Percentiles rank a stretch among this genome's conserved stretches.
These are phyloP conservation scores for Diuraphis noxia DNA, from an alignment of 1,140 invertebrate species.

Conservation along the genomic window DNA sequence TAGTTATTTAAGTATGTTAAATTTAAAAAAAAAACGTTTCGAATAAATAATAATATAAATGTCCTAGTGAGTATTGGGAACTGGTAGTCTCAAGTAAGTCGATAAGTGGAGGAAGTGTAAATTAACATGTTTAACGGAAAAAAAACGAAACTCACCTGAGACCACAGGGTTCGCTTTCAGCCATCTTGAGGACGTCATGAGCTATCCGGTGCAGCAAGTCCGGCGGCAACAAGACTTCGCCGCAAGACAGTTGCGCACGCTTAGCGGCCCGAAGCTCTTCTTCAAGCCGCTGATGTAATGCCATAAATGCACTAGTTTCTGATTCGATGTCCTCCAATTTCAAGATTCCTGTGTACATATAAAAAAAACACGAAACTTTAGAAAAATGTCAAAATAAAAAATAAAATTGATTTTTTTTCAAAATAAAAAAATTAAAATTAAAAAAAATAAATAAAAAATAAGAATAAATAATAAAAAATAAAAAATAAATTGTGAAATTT, in stretches of 20 bases:
- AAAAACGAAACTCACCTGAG: conserved; percentile 62
- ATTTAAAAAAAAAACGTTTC: conserved; percentile 11
- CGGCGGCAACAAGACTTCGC: conserved; percentile 78
- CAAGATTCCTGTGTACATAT: conserved; percentile 54
- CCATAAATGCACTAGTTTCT: conserved; percentile 58
- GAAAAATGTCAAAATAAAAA: background rate
- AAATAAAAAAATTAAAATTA: background rate
- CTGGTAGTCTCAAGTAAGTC: background rate
- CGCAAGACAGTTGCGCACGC: conserved; percentile 74
- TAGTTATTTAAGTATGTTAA: background rate
- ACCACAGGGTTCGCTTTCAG: conserved; percentile 83
- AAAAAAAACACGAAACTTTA: conserved; percentile 5
- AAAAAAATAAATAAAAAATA: background rate
- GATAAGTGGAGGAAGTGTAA: background rate
- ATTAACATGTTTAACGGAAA: conserved; percentile 6
- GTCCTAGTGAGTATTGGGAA: background rate
- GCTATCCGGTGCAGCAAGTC: conserved; percentile 76
- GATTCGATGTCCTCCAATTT: conserved; percentile 55
- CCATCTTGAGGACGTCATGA: conserved; percentile 74
- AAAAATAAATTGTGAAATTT: background rate
- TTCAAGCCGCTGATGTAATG: conserved; percentile 73
- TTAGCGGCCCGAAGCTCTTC: conserved; percentile 76
- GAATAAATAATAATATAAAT: conserved; percentile 56
- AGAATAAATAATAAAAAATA: background rate
- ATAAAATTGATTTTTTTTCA: no score